A percentile compares a stretch with the other conserved stretches of the same genome.
phyloP scores from a whole-genome alignment of 2,113 vertebrate genomes.

The Chelonoidis abingdonii region DNA sequence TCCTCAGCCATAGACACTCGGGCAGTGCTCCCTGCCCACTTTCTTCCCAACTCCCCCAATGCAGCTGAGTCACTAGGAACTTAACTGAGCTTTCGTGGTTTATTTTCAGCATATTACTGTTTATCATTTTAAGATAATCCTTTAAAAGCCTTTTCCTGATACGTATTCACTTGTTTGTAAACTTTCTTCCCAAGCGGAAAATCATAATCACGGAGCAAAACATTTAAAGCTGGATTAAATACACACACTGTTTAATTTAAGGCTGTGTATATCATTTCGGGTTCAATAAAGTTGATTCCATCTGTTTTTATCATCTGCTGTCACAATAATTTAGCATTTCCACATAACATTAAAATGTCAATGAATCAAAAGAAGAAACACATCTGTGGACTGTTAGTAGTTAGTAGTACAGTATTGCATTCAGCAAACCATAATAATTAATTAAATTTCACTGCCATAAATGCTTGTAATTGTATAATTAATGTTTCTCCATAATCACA shows the following conservation, averaged over 20 bases:
- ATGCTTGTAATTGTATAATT: conserved; percentile 78
- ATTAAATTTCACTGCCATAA: conserved; percentile 76
- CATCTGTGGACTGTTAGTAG: conserved; percentile 58
- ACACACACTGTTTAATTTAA: conserved; percentile 67
- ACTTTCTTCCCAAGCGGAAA: conserved; percentile 40
- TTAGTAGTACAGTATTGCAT: conserved; percentile 58
- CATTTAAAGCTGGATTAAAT: conserved; percentile 62
- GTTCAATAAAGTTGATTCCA: conserved; percentile 77
- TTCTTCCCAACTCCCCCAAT: neutral
- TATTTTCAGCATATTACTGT: conserved; percentile 8
- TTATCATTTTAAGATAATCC: conserved; percentile 12
- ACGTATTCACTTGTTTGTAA: conserved; percentile 35
- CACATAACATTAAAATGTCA: conserved; percentile 74
- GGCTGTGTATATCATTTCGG: conserved; percentile 71
- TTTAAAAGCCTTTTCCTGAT: conserved; percentile 22
- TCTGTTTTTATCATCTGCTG: conserved; percentile 81
- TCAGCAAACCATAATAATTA: conserved; percentile 72
- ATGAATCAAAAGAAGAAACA: conserved; percentile 63
- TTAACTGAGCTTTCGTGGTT: neutral
- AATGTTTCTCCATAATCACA: conserved; percentile 77
- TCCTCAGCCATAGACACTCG: neutral
- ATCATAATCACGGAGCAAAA: conserved; percentile 34
- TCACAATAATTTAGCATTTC: conserved; percentile 74
- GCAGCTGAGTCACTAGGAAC: neutral
- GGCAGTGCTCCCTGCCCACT: neutral